These are phyloP conservation scores for Diachasmimorpha longicaudata DNA, from an alignment of 1,140 invertebrate species.

Conservation along the genomic window DNA sequence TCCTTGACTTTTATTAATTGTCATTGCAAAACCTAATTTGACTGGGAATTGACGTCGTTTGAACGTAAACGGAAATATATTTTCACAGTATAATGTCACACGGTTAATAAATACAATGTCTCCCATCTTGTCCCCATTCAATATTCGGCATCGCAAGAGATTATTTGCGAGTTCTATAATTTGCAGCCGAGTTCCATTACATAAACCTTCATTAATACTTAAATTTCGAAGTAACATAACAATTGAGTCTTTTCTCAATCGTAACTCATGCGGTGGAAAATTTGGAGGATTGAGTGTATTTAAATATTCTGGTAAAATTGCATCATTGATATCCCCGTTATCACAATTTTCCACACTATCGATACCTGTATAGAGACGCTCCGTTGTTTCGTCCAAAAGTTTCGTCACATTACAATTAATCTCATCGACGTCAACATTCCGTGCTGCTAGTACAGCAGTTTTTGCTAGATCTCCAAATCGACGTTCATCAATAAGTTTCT, in stretches of 20 bases:
- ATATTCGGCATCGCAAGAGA: conserved; percentile 34
- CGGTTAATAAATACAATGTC: conserved; percentile 21
- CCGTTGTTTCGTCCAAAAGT: conserved; percentile 16
- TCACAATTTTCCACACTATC: conserved; percentile 19
- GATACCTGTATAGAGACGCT: conserved; percentile 14
- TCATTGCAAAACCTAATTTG: neutral
- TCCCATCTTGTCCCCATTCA: conserved; percentile 30
- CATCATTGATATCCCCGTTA: conserved; percentile 15
- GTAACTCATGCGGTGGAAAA: conserved; percentile 13
- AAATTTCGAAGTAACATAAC: neutral
- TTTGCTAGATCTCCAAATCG: neutral
- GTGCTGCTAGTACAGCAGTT: conserved; percentile 27
- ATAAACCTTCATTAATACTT: no score
- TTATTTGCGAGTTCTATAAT: conserved; percentile 28
- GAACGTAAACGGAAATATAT: neutral
- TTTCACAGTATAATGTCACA: conserved; percentile 16
- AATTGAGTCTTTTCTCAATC: neutral
- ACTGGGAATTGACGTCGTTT: conserved; percentile 6
- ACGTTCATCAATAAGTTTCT: neutral
- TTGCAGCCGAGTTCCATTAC: conserved; percentile 29
- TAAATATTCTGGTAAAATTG: conserved; percentile 32
- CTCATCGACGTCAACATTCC: conserved; percentile 32
- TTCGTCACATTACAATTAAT: conserved; percentile 34
- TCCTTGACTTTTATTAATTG: conserved; percentile 30
- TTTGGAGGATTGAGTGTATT: conserved; percentile 31